Evolutionary conservation across 2,113 vertebrate genomes (phyloP).

Genomic region (Propithecus coquereli): DNA sequence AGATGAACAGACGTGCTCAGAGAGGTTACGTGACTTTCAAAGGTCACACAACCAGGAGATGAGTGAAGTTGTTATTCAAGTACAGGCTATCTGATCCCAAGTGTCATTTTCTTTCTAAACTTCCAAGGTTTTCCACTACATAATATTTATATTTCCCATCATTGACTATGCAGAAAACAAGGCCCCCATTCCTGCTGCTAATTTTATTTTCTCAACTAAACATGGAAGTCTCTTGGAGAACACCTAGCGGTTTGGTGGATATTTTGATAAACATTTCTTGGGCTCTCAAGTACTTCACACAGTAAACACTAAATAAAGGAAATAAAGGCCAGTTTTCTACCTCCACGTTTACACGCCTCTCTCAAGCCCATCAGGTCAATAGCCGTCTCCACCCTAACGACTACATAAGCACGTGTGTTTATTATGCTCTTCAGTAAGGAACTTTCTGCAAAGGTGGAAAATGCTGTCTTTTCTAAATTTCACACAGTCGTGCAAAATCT

Average conservation of each 20-base stretch:
- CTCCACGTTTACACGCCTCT: background rate
- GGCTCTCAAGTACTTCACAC: background rate
- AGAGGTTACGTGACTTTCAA: background rate
- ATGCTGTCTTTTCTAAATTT: background rate
- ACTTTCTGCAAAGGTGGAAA: background rate
- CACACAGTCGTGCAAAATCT: background rate
- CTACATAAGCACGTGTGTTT: accelerated
- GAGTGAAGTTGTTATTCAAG: background rate
- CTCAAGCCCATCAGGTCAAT: background rate
- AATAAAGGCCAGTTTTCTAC: background rate
- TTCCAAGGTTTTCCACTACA: background rate
- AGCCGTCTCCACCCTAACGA: background rate
- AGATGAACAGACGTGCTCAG: background rate
- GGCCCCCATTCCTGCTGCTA: accelerated
- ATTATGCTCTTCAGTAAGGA: background rate
- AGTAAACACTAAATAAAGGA: background rate
- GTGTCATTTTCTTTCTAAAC: background rate
- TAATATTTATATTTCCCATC: background rate
- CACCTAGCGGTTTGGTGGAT: background rate
- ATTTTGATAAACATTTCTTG: background rate
- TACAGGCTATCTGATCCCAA: background rate
- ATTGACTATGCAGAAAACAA: background rate
- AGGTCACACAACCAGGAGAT: background rate
- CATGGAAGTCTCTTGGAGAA: background rate
- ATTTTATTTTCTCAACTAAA: background rate